Evolutionary conservation across 2,797 vertebrate genomes (phyloP), one percentile per base, ranked within the genome.

Genomic region (Micromesistius poutassou): DNA sequence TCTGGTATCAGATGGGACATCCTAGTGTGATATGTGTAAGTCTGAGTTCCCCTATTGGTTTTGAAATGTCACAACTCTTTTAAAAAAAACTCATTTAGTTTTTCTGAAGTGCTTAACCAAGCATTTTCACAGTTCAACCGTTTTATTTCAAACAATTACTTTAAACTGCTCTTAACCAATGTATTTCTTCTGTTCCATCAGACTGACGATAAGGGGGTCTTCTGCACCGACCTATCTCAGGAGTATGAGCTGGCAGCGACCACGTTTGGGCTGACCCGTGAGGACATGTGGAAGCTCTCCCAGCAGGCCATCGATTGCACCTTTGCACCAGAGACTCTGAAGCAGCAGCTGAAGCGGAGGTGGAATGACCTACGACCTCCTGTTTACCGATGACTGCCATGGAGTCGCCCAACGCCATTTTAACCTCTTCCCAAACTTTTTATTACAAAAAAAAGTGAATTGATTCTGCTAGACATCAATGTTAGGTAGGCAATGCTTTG

Each of bases 191-290:
- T 82, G 0, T 87, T 87, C 83, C 62, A 28, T 66, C 92, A 99
- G 98, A 99, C 98, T 0, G 98, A 99, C 55, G 97, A 98, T 88
- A 99, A 99, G 87, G 98, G 97, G 0, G 93, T 99, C 78, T 99
- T 99, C 91, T 93, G 94, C n/a, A 98, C 97, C 2, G 90, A 95
- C 71, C 93, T 99, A 35, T 99, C 98, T 13, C 94, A 94, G 86
- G 98, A 99, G 78, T 99, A 99, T 75, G 95, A 96, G 82, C 89
- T 98, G 88, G 95, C 92, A 77, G 96, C 97, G 4, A 91, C 95
- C 40, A 96, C 96, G 0, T 99, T 99, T 82, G 89, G 93, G 46
- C 94, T 99, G 78, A 95, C 86, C 71, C 92, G 30, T 2, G 90
- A 95, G 22, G 95, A 94, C n/a, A 38, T 97, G 74, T 99, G 98